These are phyloP conservation scores for Bucco capensis DNA, from an alignment of 2,113 vertebrate species.

Conservation along the genomic window DNA sequence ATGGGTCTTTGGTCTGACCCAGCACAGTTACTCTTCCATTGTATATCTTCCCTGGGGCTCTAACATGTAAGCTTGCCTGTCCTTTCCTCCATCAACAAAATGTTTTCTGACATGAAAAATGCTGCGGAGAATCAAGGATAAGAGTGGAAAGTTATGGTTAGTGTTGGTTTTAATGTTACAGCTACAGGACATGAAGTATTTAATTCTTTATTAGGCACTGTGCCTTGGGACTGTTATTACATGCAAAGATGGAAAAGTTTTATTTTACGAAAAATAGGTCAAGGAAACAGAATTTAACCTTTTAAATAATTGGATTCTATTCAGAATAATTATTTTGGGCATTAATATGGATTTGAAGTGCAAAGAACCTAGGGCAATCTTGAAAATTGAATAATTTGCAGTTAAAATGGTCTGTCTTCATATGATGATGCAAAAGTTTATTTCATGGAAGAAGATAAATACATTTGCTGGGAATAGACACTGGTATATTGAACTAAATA, in stretches of 20 bases:
- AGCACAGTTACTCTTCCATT: not conserved
- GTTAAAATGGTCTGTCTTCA: not conserved
- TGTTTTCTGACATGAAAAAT: not conserved
- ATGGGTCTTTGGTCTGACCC: not conserved
- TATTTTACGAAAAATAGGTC: not conserved
- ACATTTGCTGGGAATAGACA: not conserved
- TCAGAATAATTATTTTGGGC: not conserved
- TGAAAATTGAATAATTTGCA: not conserved
- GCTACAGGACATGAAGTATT: not conserved
- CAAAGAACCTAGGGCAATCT: not conserved
- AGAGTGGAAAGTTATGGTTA: not conserved
- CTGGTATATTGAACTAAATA: not conserved
- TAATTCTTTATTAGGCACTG: not conserved
- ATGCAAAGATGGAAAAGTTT: not conserved
- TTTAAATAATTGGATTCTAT: not conserved
- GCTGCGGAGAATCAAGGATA: not conserved
- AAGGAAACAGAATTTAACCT: not conserved
- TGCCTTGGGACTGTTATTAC: not conserved
- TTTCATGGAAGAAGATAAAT: not conserved
- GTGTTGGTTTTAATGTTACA: not conserved
- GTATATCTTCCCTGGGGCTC: not conserved
- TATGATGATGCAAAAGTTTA: not conserved
- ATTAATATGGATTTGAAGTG: not conserved
- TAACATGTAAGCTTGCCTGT: not conserved
- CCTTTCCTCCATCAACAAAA: not conserved